Base-by-base conservation (phyloP, 2,113 vertebrate species). In the Planiliza haematocheilus region DNA sequence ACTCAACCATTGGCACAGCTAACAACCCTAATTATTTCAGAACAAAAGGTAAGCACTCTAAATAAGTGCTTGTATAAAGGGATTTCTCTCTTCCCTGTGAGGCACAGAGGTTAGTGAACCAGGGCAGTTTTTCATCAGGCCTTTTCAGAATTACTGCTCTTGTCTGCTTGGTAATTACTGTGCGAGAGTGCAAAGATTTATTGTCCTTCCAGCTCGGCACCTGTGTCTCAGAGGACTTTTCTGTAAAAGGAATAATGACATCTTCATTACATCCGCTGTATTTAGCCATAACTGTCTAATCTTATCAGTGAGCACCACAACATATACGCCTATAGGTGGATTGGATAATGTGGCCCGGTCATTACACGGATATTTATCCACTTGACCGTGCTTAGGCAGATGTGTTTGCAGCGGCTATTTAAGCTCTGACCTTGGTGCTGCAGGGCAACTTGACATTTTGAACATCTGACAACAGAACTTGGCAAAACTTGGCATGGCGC, bases 161-260 rank as follows among this genome's bases (percentile, higher is more conserved):
- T 39, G 24, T 30, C 70, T 67, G 58, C 45, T 39, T 66, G 10
- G 60, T 83, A 87, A 89, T 85, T 79, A 85, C 55, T 45, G 52
- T 18, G 36, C 51, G 55, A 14, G 0, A 43, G 50, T 36, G 41
- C 3, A 34, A 30, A 62, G 56, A 77, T 52, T 68, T 58, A 66
- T 55, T 61, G n/a, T 24, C 55, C 8, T 66, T 52, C 20, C 13
- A 38, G 52, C 18, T 43, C 57, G 66, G 46, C 61, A 43, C 57
- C 39, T 63, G 38, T 41, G 61, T 69, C 82, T 57, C 58, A 16
- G 24, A 61, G 53, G 69, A 58, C 4, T 46, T 39, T 46, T 18
- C 42, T 70, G 38, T 62, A 43, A 64, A 69, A 41, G 51, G 76
- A 73, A 66, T 48, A 74, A 55, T 61, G 77, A 64, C 61, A 60